Conservation (phyloP, 2,113 vertebrate genomes). For the Oryzias curvinotus region DNA sequence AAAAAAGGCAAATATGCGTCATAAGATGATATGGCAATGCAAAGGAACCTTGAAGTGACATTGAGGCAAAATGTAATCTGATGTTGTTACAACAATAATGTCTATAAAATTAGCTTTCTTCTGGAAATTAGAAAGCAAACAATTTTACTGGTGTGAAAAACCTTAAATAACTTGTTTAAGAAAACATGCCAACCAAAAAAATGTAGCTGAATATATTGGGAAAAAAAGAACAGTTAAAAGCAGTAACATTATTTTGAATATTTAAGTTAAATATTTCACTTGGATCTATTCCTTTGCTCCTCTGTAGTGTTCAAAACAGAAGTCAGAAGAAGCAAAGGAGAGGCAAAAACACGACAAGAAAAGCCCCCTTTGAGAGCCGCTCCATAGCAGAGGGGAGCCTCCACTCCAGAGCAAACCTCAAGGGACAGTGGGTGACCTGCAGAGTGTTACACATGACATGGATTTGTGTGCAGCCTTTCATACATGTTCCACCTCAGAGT, state of each 20-base stretch:
- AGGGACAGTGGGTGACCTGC: slow-evolving; percentile 49
- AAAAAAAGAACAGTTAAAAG: neutral
- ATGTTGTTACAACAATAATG: no score
- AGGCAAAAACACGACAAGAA: slow-evolving; percentile 47
- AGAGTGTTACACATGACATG: slow-evolving; percentile 27
- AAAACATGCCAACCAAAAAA: no score
- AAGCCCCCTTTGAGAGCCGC: slow-evolving; percentile 39
- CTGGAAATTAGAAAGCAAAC: no score
- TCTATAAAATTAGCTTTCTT: no score
- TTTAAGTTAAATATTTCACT: neutral
- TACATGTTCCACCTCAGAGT: slow-evolving; percentile 11
- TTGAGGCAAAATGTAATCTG: no score
- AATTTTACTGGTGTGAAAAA: no score
- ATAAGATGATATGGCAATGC: no score
- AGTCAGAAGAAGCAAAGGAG: slow-evolving; percentile 31
- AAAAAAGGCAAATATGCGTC: neutral
- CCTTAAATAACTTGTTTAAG: no score
- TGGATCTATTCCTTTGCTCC: neutral
- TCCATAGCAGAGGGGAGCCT: slow-evolving; percentile 45
- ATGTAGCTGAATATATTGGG: no score
- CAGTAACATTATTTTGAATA: neutral
- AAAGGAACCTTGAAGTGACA: no score
- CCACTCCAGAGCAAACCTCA: slow-evolving; percentile 46
- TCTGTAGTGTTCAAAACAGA: slow-evolving; percentile 7
- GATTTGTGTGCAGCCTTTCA: neutral